Evolutionary conservation across 2,888 invertebrate genomes (phyloP).

Genomic region (Phasia obesa): DNA sequence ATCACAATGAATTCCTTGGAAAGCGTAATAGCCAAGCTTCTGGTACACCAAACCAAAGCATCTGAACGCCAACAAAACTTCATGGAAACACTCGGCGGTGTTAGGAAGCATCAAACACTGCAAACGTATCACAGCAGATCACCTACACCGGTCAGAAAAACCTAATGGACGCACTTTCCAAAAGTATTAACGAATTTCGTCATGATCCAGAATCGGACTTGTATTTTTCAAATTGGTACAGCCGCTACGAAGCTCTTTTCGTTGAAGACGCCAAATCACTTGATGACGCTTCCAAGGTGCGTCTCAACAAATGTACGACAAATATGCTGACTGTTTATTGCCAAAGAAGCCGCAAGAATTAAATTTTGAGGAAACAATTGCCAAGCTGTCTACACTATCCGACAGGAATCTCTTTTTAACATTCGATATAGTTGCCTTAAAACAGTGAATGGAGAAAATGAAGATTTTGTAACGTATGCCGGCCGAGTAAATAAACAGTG

Average conservation of each 20-base stretch:
- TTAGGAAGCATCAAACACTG: neutral
- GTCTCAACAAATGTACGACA: neutral
- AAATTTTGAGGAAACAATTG: constrained; percentile 1
- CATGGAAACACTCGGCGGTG: neutral
- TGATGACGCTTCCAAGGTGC: neutral
- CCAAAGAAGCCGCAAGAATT: constrained; percentile 4
- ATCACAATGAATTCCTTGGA: too few relatives aligned
- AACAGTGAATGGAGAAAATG: constrained; percentile 12
- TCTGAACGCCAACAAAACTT: neutral
- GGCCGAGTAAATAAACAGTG: constrained; percentile 21
- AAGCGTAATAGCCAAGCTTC: neutral
- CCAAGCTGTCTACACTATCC: neutral
- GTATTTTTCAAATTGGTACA: constrained; percentile 10
- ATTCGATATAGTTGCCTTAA: constrained; percentile 19
- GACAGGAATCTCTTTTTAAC: constrained; percentile 13
- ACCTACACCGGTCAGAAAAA: too few relatives aligned
- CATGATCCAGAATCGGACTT: constrained; percentile 1
- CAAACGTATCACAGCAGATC: neutral
- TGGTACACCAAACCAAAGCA: constrained; percentile 7
- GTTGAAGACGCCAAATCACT: neutral
- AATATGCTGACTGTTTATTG: neutral
- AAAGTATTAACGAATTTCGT: constrained; percentile 15
- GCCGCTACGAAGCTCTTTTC: neutral
- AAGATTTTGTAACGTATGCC: constrained; percentile 23
- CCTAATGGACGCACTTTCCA: neutral